phyloP scores from a whole-genome alignment of 2,797 vertebrate genomes.

The Rhinogobio ventralis region DNA sequence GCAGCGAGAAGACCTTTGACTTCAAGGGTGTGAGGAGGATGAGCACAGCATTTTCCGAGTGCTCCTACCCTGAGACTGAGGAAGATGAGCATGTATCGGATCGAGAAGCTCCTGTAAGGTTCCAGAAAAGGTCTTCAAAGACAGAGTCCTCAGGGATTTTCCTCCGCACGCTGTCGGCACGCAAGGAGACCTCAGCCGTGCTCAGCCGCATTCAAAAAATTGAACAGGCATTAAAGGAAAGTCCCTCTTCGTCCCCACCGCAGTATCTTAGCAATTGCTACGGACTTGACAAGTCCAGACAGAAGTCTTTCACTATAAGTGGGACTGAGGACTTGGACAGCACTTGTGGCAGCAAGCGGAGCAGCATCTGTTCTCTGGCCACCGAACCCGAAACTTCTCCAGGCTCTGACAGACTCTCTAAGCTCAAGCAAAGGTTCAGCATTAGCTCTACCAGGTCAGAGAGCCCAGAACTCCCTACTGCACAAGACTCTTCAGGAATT shows the following conservation, averaged over 20 bases:
- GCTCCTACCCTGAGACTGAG: constrained; percentile 92
- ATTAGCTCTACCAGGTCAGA: constrained; percentile 75
- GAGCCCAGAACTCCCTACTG: constrained; percentile 76
- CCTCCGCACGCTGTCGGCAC: constrained; percentile 79
- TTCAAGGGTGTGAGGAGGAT: constrained; percentile 93
- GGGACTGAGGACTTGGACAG: constrained; percentile 81
- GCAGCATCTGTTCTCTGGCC: constrained; percentile 78
- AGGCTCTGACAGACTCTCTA: constrained; percentile 81
- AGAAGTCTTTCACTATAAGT: constrained; percentile 83
- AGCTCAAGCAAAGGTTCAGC: constrained; percentile 80
- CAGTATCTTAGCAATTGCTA: constrained; percentile 95
- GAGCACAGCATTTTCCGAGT: constrained; percentile 97
- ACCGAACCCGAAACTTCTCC: constrained; percentile 82
- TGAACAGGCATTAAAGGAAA: constrained; percentile 94
- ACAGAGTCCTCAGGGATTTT: constrained; percentile 80
- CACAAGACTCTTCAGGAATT: constrained; percentile 74
- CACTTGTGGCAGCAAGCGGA: constrained; percentile 80
- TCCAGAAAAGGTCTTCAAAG: constrained; percentile 86
- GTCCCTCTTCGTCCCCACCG: constrained; percentile 87
- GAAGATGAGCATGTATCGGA: constrained; percentile 87
- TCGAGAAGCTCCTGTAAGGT: constrained; percentile 84
- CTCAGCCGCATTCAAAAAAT: constrained; percentile 98
- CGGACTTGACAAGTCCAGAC: constrained; percentile 85
- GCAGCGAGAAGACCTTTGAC: constrained; percentile 93
- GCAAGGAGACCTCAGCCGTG: constrained; percentile 93